Base-by-base conservation (phyloP, 2,888 invertebrate species). In the Geotrupes spiniger region DNA sequence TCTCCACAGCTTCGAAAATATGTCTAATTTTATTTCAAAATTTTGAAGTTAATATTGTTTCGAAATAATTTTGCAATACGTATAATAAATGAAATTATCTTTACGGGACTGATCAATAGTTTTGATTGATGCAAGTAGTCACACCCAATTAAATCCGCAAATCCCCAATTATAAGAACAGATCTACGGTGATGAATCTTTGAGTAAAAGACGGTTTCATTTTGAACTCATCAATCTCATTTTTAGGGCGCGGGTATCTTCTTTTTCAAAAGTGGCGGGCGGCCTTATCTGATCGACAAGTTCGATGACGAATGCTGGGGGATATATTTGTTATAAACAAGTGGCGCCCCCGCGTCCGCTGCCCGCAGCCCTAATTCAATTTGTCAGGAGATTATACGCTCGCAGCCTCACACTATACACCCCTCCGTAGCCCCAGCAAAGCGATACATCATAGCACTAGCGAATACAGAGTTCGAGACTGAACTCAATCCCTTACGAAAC, bases 101-200 rank as follows among this genome's bases (percentile, higher is more conserved):
- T 21, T 21, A 21, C 6, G 3, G 21, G 21, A 21, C 21, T 21
- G 6, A 21, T 21, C 21, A 21, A n/a, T n/a, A n/a, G n/a, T 21
- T 4, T 21, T 21, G 21, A 21, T 21, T 21, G 6, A 21, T 21
- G 4, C 6, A 21, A 4, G 21, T 21, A 4, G 6, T 21, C 21
- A 6, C 21, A 21, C 21, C 21, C 21, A 21, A 21, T 21, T 21
- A 4, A 21, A 21, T 21, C 21, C 6, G 21, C 21, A 21, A 81
- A 81, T 81, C 81, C 80, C 74, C 80, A 80, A 80, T 80, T 80
- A 80, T 78, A 78, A 69, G 76, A 14, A 33, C 6, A 33, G 33
- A 33, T 14, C 33, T 11, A 10, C 76, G 77, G 78, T 78, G 78
- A 78, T 78, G 78, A 77, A 77, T 53, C 53, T 77, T 74, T 45